Evolutionary conservation across 1,140 invertebrate species (phyloP), one percentile per base, ranked within the genome.

Genomic region (Temnothorax nylanderi): DNA sequence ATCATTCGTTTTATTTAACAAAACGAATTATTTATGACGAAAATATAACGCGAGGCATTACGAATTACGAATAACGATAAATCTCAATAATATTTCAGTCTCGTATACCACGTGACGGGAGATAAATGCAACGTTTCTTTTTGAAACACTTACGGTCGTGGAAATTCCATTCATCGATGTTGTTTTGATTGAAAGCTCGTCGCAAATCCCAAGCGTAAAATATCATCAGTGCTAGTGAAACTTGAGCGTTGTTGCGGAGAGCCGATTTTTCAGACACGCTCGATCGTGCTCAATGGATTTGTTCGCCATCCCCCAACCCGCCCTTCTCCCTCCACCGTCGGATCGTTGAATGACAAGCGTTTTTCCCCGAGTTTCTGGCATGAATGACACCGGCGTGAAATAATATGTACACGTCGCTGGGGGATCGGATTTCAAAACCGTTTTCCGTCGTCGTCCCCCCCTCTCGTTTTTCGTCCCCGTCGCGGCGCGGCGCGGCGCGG

Each of bases 211-310:
- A 21, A 69, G 64, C 41, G 62, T 56, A 81, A 81, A 81, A 56
- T 81, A 69, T 71, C 49, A 81, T 56, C 34, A 44, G 78, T 49
- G 76, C 47, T 60, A 51, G 76, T 71, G 78, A 71, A 81, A 81
- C 78, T 81, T 32, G 64, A 69, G 41, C 78, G 64, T 56, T 62
- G 75, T 64, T 64, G 76, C 60, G 58, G 58, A 65, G 58, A 62
- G 26, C 41, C 76, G 76, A 65, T 78, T 64, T 78, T 78, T 78
- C 58, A 64, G 41, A 78, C 58, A 64, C 44, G 51, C 16, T 75
- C 72, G 76, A 47, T 78, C 44, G 76, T 49, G 76, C 41, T 78
- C 76, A 65, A 78, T 78, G 76, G 78, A 81, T 81, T 71, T 13
- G 65, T 16, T 11, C 21, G 18, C 16, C 18, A 26, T 26, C 13